These are phyloP conservation scores for Epinotia demarniana DNA, from an alignment of 2,888 invertebrate genomes.

Conservation along the genomic window DNA sequence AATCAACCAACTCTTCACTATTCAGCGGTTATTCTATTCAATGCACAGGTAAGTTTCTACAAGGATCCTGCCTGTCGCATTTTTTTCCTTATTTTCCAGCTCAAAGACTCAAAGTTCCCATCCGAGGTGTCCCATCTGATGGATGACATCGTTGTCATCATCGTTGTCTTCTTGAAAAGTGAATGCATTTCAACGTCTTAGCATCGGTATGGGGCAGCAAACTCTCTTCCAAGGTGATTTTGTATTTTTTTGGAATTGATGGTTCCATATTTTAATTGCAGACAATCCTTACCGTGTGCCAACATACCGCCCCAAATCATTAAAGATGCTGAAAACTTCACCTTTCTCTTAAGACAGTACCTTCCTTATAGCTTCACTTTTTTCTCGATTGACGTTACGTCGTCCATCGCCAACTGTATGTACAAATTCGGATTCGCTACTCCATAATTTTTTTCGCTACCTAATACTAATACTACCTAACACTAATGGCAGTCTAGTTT, in stretches of 20 bases:
- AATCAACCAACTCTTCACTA: constrained; percentile 6
- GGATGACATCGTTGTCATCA: constrained; percentile 5
- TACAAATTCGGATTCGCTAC: neutral
- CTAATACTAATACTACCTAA: no score
- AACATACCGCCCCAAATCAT: neutral
- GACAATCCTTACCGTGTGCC: neutral
- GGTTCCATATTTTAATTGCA: neutral
- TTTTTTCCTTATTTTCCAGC: no score
- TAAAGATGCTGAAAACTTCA: no score
- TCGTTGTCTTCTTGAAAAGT: neutral
- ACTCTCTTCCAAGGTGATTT: neutral
- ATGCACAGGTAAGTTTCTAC: constrained; percentile 40
- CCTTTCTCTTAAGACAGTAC: no score
- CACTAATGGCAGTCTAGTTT: neutral
- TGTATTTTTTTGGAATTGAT: neutral
- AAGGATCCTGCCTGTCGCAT: neutral
- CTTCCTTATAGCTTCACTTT: no score
- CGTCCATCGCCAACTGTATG: constrained; percentile 9
- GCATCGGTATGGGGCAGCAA: neutral
- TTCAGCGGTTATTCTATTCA: neutral
- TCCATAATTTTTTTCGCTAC: constrained; percentile 1
- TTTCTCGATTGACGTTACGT: neutral
- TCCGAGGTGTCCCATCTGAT: no score
- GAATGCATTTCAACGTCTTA: neutral
- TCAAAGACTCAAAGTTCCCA: no score